Base-by-base conservation (phyloP, 2,888 invertebrate species). In the Cremastinae sp. region DNA sequence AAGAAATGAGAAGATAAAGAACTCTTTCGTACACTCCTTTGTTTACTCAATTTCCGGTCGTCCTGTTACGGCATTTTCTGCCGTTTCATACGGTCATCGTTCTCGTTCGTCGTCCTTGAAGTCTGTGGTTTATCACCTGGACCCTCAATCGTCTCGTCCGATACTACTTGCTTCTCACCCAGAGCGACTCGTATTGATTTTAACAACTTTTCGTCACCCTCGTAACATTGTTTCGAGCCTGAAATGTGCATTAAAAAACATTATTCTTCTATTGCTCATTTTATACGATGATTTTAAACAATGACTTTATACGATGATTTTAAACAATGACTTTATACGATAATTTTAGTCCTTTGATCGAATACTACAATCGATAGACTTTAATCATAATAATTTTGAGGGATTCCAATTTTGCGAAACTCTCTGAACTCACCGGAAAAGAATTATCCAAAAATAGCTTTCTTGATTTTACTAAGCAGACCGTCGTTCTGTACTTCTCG, bases 191-290 rank as follows among this genome's bases (percentile, higher is more conserved):
- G 92, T 75, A 94, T 91, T 4, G 93, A 92, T 78, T 93, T 91
- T 80, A 94, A 91, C 81, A 93, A 84, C 74, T 92, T 90, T 53
- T 92, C 90, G 5, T 93, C 92, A 81, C 93, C 93, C 37, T 91
- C 90, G 83, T 92, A 91, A 79, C 92, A 92, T 80, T 92, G 88
- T 90, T 94, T 94, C 82, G 92, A 92, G 89, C 94, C 94, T 94
- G 90, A 78, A 90, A 90, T 53, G 22, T 10, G 5, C 28, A 5
- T 41, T n/a, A 47, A 62, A 1, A 12, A 12, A 2, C 5, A 12
- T 45, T 45, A 45, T 12, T 45, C 12, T 12, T 45, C 45, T 5
- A 12, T 12, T 14, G 12, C 4, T 45, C 4, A 1, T 45, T 28
- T 28, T 35, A n/a, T 12, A 16, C n/a, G n/a, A n/a, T n/a, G n/a